Conservation (phyloP, 2,113 vertebrate genomes). For the Scomber colias region DNA sequence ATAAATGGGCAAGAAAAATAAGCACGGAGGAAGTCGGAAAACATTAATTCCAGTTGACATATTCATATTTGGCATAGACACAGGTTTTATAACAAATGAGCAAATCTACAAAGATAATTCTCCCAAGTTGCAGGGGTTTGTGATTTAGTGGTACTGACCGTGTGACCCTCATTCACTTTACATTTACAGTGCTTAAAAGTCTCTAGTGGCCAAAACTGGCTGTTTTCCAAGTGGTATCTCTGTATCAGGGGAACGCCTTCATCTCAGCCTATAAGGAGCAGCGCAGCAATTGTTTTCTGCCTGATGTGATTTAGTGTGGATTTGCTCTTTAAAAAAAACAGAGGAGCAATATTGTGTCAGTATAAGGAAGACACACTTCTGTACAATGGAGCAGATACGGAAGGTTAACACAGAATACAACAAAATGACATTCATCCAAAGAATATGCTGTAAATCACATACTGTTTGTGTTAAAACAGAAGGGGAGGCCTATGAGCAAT, state of each 20-base stretch:
- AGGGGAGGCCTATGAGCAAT: background rate
- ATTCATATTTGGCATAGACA: background rate
- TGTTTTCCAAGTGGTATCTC: slow-evolving; percentile 14
- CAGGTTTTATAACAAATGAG: background rate
- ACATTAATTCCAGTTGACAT: slow-evolving; percentile 4
- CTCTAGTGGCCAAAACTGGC: slow-evolving; percentile 27
- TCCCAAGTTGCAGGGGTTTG: slow-evolving; percentile 5
- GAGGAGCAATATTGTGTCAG: slow-evolving; percentile 36
- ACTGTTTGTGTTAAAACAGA: background rate
- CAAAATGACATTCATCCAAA: slow-evolving; percentile 13
- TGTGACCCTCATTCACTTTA: slow-evolving; percentile 42
- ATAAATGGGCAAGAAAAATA: background rate
- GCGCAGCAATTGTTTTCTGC: slow-evolving; percentile 57
- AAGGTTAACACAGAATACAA: slow-evolving; percentile 12
- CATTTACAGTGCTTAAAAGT: slow-evolving; percentile 32
- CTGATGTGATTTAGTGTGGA: slow-evolving; percentile 55
- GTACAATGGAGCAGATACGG: background rate
- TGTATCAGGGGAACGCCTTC: slow-evolving; percentile 23
- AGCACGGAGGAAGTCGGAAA: background rate
- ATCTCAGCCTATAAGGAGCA: slow-evolving; percentile 31
- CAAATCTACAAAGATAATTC: slow-evolving; percentile 13
- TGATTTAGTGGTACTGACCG: slow-evolving; percentile 29
- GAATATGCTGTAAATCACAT: background rate
- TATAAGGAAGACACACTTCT: slow-evolving; percentile 16
- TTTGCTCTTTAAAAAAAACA: slow-evolving; percentile 61